Evolutionary conservation across 23 tunicate species (phyloP).

Genomic region (Trididemnum clinides): DNA sequence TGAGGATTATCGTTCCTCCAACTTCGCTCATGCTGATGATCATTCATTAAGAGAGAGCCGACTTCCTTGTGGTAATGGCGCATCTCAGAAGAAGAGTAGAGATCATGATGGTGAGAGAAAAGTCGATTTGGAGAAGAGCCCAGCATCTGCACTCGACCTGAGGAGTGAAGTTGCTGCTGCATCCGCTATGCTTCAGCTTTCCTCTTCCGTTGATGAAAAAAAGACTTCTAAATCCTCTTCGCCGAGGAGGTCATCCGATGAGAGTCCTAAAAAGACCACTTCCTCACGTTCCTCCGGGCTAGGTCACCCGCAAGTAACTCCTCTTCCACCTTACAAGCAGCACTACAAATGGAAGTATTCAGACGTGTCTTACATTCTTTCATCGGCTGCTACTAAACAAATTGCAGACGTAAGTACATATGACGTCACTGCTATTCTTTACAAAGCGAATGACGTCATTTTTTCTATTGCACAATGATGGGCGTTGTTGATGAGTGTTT

Average conservation of each 20-base stretch:
- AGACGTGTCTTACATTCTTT: conserved; percentile 42
- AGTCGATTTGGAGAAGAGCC: background rate
- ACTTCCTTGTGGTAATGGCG: no score
- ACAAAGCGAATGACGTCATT: no score
- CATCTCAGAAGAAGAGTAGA: background rate
- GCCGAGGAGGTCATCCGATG: background rate
- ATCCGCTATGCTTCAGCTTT: conserved; percentile 12
- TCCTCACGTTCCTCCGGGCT: background rate
- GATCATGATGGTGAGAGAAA: background rate
- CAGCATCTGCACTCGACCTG: background rate
- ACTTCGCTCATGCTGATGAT: background rate
- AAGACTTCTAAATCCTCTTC: background rate
- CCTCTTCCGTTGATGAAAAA: background rate
- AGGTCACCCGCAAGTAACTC: conserved; percentile 17
- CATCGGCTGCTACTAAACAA: conserved; percentile 57
- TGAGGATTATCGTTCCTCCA: background rate
- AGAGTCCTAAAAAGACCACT: background rate
- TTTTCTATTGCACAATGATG: no score
- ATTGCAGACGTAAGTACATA: conserved; percentile 49
- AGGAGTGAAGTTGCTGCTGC: background rate
- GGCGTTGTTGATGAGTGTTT: no score
- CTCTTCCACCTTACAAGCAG: background rate
- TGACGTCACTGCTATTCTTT: no score
- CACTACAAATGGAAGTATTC: conserved; percentile 59
- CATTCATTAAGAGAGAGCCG: no score